Conservation (phyloP, 2,113 vertebrate species). For the Haliaeetus leucogaster region DNA sequence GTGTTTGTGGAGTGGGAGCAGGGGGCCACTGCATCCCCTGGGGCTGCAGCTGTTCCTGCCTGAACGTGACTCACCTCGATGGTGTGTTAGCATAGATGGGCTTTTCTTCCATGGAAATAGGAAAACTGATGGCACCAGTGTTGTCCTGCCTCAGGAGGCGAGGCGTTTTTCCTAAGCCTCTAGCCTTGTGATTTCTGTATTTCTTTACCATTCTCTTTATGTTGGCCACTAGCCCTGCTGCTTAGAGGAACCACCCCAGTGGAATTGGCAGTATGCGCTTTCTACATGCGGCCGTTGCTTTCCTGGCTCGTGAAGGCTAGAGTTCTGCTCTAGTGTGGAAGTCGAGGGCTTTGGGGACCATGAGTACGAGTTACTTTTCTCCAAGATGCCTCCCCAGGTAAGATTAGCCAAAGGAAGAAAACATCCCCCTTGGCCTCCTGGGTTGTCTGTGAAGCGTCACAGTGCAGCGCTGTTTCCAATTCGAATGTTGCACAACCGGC, state of each 20-base stretch:
- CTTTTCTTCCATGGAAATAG: not conserved
- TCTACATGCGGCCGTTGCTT: not conserved
- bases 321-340: not conserved
- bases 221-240: conserved; percentile 18
- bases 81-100: not conserved
- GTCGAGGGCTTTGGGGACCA: not conserved
- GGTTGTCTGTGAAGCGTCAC: not conserved
- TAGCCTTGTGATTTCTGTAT: not conserved
- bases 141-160: not conserved
- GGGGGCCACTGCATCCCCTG: not conserved
- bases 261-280: not conserved
- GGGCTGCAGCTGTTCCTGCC: not conserved
- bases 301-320: not conserved
- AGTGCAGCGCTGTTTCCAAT: not conserved
- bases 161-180: not conserved
- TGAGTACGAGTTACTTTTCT: not conserved
- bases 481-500: fast-evolving
- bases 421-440: not conserved
- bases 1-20: not conserved
- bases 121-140: not conserved
- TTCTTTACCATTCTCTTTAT: conserved; percentile 31
- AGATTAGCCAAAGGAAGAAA: not conserved
- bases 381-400: not conserved
- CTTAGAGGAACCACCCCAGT: not conserved
- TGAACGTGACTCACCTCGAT: not conserved